phyloP scores from a whole-genome alignment of 1,140 invertebrate genomes.

The Steinernema feltiae region DNA sequence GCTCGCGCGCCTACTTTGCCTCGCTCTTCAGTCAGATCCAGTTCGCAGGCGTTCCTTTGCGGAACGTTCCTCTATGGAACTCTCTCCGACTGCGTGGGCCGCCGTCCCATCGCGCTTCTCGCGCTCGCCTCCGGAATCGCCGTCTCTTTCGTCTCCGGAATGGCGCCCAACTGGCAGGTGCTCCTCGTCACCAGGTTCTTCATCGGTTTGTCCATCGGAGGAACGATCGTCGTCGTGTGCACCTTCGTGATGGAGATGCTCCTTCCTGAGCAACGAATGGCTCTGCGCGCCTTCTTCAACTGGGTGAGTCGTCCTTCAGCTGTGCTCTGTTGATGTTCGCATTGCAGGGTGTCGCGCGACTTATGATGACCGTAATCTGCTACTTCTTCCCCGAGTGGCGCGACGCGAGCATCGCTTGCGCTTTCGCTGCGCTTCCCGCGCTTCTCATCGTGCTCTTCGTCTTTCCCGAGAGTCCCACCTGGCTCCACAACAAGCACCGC shows the following conservation, averaged over 20 bases:
- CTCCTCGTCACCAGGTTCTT: conserved; percentile 43
- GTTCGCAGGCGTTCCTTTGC: conserved; percentile 44
- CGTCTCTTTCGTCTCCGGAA: conserved; percentile 19
- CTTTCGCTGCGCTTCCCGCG: conserved; percentile 43
- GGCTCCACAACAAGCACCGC: conserved; percentile 42
- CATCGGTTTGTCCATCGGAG: conserved; percentile 47
- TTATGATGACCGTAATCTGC: conserved; percentile 52
- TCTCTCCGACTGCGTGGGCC: conserved; percentile 46
- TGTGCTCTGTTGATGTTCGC: not conserved
- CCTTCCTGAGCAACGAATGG: conserved; percentile 50
- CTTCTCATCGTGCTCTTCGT: conserved; percentile 52
- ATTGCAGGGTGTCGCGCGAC: conserved; percentile 46
- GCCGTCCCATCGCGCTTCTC: conserved; percentile 45
- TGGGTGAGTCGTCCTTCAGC: conserved; percentile 40
- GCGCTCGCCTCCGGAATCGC: conserved; percentile 27
- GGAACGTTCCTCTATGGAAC: conserved; percentile 47
- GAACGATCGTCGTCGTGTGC: conserved; percentile 50
- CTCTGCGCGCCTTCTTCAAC: conserved; percentile 57
- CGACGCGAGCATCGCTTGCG: conserved; percentile 48
- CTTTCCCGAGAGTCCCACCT: conserved; percentile 55
- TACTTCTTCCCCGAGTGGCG: conserved; percentile 54
- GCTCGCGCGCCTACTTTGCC: conserved; percentile 39
- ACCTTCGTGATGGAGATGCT: conserved; percentile 53
- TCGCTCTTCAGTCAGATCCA: conserved; percentile 42
- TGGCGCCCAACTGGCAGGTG: conserved; percentile 44